phyloP scores from a whole-genome alignment of 2,797 vertebrate genomes.

The Vireo griseus region DNA sequence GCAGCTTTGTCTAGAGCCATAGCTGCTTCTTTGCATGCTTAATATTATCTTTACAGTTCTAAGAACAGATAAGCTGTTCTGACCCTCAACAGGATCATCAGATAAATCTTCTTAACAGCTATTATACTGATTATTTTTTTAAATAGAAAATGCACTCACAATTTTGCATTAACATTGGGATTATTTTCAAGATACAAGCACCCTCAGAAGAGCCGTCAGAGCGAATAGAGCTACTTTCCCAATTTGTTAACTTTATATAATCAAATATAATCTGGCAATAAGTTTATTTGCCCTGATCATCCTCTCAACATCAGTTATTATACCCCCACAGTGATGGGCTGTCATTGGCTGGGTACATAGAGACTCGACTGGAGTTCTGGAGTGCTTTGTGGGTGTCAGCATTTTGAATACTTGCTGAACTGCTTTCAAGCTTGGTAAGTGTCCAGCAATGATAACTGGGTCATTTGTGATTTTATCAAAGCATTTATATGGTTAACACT shows the following conservation, averaged over 20 bases:
- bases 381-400: background rate
- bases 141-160: slow-evolving; percentile 7
- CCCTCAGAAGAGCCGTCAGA: background rate
- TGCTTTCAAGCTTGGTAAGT: background rate
- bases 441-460: background rate
- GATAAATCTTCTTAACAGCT: slow-evolving; percentile 64
- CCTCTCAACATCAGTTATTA: background rate
- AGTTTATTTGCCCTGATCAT: background rate
- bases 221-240: background rate
- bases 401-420: background rate
- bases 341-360: background rate
- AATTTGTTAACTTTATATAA: background rate
- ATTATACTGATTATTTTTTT: slow-evolving; percentile 48
- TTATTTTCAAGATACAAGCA: slow-evolving; percentile 43
- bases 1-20: slow-evolving; percentile 34
- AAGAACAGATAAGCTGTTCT: slow-evolving; percentile 62
- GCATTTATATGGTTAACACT: background rate
- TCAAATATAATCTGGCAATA: background rate
- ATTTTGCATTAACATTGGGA: slow-evolving; percentile 29
- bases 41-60: slow-evolving; percentile 59
- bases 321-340: background rate
- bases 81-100: slow-evolving; percentile 61
- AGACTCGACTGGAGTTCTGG: background rate
- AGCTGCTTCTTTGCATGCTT: slow-evolving; percentile 45
- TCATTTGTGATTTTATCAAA: background rate